Evolutionary conservation across 2,888 invertebrate species (phyloP).

Genomic region (Idaea straminata): DNA sequence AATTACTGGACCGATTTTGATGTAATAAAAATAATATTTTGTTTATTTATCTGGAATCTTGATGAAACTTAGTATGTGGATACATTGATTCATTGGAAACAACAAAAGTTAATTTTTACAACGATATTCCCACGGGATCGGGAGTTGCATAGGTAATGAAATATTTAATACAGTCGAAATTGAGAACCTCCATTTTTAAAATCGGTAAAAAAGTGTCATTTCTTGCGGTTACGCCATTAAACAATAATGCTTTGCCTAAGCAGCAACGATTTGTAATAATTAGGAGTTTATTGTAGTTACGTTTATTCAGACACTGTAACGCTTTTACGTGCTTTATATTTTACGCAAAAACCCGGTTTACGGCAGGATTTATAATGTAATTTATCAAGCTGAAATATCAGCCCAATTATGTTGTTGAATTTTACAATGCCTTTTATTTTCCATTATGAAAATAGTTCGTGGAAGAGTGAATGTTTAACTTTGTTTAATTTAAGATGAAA

Average conservation of each 20-base stretch:
- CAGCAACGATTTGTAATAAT: background rate
- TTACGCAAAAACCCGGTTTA: conserved; percentile 18
- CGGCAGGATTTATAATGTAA: conserved; percentile 56
- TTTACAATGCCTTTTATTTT: conserved; percentile 33
- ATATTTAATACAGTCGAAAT: no score
- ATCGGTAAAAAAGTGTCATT: no score
- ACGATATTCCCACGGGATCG: no score
- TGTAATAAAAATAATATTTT: no score
- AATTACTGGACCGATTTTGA: no score
- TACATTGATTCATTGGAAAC: no score
- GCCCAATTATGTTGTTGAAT: conserved; percentile 62
- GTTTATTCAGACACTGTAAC: conserved; percentile 21
- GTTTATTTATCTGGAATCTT: no score
- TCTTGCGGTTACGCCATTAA: background rate
- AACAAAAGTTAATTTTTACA: no score
- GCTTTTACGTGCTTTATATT: conserved; percentile 22
- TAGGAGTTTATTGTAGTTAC: background rate
- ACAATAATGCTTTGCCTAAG: background rate
- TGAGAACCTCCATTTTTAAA: no score
- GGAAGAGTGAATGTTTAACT: background rate
- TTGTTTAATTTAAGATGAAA: background rate
- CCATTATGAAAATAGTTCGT: background rate
- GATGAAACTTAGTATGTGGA: no score
- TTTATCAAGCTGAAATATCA: conserved; percentile 68
- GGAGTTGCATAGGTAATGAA: no score